phyloP scores from a whole-genome alignment of 1,140 invertebrate genomes.

The Neuroterus valhalla region DNA sequence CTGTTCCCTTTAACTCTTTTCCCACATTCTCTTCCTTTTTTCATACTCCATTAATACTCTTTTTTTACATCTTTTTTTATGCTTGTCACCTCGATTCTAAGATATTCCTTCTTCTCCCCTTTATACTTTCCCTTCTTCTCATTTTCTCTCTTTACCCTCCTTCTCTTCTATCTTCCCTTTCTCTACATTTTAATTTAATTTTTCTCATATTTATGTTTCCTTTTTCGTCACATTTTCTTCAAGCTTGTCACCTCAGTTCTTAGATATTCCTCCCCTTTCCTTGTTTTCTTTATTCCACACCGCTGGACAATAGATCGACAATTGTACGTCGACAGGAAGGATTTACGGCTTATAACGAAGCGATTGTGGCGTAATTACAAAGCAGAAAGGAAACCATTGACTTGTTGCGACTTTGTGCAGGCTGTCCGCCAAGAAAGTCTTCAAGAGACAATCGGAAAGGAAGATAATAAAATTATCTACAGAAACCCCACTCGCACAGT shows the following conservation, averaged over 20 bases:
- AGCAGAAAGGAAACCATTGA: slow-evolving; percentile 22
- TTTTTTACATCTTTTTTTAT: too few species aligned
- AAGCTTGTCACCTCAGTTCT: not conserved
- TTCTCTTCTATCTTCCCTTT: not conserved
- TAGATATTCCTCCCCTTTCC: not conserved
- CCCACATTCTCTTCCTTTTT: too few species aligned
- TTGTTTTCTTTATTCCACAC: not conserved
- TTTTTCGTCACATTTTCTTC: not conserved
- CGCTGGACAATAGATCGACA: not conserved
- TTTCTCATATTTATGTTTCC: not conserved
- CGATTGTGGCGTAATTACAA: slow-evolving; percentile 19
- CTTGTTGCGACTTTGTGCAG: slow-evolving; percentile 15
- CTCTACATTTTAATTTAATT: not conserved
- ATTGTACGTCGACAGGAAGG: slow-evolving; percentile 11
- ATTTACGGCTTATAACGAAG: slow-evolving; percentile 19
- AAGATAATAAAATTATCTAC: not conserved
- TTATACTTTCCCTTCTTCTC: too few species aligned
- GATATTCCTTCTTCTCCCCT: too few species aligned
- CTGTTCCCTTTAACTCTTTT: too few species aligned
- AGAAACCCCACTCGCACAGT: not conserved
- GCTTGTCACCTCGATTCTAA: too few species aligned
- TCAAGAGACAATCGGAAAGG: not conserved
- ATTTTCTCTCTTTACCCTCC: not conserved
- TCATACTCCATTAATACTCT: too few species aligned
- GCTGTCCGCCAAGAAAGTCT: not conserved